Base-by-base conservation (phyloP, 2,113 vertebrate genomes). In the Mesembrinibis cayennensis region DNA sequence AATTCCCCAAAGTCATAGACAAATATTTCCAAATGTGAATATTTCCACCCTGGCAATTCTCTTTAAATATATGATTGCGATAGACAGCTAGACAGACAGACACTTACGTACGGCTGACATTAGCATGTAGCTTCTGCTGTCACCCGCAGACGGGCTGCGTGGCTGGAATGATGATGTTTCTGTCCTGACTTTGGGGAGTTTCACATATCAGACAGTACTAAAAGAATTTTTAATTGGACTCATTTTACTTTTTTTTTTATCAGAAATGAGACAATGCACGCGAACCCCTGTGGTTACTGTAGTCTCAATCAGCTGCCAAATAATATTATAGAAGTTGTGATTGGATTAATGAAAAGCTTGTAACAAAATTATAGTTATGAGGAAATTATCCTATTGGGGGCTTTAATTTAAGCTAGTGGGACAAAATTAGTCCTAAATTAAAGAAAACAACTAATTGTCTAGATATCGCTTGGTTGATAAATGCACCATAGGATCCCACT, bases 331-430 rank as follows among this genome's bases (percentile, higher is more conserved):
- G 91, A 96, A 97, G 82, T 97, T 97, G 87, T 96, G 91, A 97
- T 89, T 97, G 96, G 94, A 98, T 97, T 98, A 98, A 97, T 98
- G 98, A 98, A 98, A 98, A 98, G 76, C 96, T 97, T 97, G 93
- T 98, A 97, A 96, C 91, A 98, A 97, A 98, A 98, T 97, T 94
- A 97, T 79, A 84, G 78, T 95, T 94, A 81, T 74, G 89, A 97
- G 92, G 78, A 96, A 98, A 97, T 94, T 73, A 97, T 97, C 53
- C 97, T 97, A 82, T 95, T 69, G 93, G 97, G 94, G 95, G 85
- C 87, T 96, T 95, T 90, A 91, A 62, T 97, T 97, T 97, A 94
- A 98, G 88, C 85, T 89, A 73, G 82, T 84, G 94, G 95, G 94
- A 93, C 86, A 96, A 97, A 98, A 97, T 97, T 97, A 90, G 91